A percentile compares a stretch with the other conserved stretches of the same genome.
Evolutionary conservation across 2,797 vertebrate genomes (phyloP).

Genomic region (Manis crassicaudata): DNA sequence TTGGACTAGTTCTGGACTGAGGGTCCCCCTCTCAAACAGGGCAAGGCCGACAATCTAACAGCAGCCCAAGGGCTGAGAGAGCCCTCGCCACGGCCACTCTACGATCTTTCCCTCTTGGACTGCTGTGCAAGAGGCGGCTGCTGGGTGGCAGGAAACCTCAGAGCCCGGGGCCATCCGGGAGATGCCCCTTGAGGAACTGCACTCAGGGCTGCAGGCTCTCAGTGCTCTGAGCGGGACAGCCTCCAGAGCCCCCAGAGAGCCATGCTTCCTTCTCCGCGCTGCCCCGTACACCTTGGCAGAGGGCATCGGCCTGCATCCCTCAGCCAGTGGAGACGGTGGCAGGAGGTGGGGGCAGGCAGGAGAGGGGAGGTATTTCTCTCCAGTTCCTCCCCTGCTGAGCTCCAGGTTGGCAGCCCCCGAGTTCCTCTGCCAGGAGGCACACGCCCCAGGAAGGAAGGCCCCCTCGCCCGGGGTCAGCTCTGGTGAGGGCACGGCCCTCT

Average conservation of each 20-base stretch:
- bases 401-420: background rate
- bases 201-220: background rate
- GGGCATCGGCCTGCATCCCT: background rate
- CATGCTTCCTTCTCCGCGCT: background rate
- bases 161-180: background rate
- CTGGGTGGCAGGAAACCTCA: background rate
- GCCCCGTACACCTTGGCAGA: too few species aligned
- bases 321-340: fast-evolving
- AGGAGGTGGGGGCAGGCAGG: background rate
- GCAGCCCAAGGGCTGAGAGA: background rate
- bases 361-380: background rate
- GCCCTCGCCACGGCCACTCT: background rate
- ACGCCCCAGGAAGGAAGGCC: background rate
- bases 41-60: too few species aligned
- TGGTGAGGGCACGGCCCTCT: too few species aligned
- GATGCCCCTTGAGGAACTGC: too few species aligned
- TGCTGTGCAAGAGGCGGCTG: too few species aligned
- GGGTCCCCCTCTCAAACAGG: background rate
- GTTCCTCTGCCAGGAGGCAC: background rate
- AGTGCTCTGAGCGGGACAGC: background rate
- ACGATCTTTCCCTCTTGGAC: too few species aligned
- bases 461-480: background rate
- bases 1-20: background rate
- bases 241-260: background rate
- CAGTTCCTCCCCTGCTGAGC: background rate